Conservation (phyloP, 1,140 invertebrate species). For the Acromyrmex charruanus region DNA sequence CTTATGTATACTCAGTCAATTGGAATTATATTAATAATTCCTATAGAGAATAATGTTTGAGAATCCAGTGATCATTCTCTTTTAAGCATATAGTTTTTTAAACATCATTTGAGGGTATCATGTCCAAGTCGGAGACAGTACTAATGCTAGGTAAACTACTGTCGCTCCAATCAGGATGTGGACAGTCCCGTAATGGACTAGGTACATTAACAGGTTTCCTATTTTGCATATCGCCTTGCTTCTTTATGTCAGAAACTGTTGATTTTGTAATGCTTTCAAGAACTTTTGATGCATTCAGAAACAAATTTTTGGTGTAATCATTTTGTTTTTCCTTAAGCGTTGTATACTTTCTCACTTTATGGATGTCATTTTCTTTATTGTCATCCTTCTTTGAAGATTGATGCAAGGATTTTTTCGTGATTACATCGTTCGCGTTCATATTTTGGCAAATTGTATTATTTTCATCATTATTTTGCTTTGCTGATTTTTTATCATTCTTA, state of each 20-base stretch:
- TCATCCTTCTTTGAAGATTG: slow-evolving; percentile 8
- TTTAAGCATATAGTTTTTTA: slow-evolving; percentile 16
- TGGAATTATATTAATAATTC: neutral
- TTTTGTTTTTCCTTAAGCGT: slow-evolving; percentile 21
- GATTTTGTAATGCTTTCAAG: slow-evolving; percentile 55
- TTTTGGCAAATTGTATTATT: neutral
- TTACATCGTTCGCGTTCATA: neutral
- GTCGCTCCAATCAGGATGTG: slow-evolving; percentile 78
- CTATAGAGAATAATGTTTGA: neutral
- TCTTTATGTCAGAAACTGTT: slow-evolving; percentile 61
- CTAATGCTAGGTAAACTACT: slow-evolving; percentile 77
- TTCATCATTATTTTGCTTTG: neutral
- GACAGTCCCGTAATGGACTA: slow-evolving; percentile 76
- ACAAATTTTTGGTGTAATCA: slow-evolving; percentile 6
- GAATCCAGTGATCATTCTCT: neutral
- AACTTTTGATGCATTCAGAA: neutral
- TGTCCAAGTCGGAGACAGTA: slow-evolving; percentile 66
- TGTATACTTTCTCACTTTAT: slow-evolving; percentile 28
- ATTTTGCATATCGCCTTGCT: slow-evolving; percentile 73
- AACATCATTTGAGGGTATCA: slow-evolving; percentile 42
- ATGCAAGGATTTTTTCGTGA: slow-evolving; percentile 3
- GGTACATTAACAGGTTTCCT: slow-evolving; percentile 74
- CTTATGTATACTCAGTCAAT: neutral
- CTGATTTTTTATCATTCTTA: neutral
- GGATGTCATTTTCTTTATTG: slow-evolving; percentile 38